Evolutionary conservation across 2,797 vertebrate genomes (phyloP).

Genomic region (Sebastes vulpes): DNA sequence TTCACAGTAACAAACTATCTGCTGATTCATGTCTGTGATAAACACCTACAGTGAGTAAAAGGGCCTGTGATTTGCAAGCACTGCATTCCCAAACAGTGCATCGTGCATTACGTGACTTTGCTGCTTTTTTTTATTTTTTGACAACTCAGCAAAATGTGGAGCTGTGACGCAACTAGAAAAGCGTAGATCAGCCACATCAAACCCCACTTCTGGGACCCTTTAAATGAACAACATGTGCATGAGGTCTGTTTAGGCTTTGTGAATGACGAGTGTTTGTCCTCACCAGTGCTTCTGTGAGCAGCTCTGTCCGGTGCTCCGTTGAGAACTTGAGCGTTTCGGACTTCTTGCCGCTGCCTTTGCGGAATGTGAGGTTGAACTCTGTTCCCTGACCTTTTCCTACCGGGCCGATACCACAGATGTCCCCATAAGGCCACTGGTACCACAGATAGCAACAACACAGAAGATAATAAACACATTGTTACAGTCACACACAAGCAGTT

Average conservation of each 20-base stretch:
- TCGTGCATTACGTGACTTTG: neutral
- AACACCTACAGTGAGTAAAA: constrained; percentile 14
- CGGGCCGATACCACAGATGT: constrained; percentile 95
- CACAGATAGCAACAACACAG: neutral
- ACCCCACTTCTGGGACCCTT: neutral
- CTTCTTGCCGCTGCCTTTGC: constrained; percentile 96
- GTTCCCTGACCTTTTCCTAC: constrained; percentile 98
- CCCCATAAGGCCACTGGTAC: constrained; percentile 97
- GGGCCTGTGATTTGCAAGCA: constrained; percentile 12
- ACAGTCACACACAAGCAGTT: neutral
- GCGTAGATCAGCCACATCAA: neutral
- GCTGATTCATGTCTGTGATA: constrained; percentile 21
- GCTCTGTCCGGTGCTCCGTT: constrained; percentile 98
- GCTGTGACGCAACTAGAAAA: neutral
- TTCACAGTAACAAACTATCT: constrained; percentile 4
- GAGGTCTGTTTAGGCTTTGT: neutral
- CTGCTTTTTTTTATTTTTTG: neutral
- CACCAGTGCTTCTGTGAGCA: constrained; percentile 98
- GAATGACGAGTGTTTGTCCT: constrained; percentile 49
- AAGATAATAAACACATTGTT: neutral
- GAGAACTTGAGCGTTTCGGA: constrained; percentile 99
- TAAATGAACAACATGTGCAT: neutral
- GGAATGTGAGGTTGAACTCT: constrained; percentile 98
- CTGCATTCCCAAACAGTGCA: constrained; percentile 7
- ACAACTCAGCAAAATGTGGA: constrained; percentile 18